These are phyloP conservation scores for Tonatia bakeri DNA, from an alignment of 2,113 vertebrate genomes.

Conservation along the genomic window DNA sequence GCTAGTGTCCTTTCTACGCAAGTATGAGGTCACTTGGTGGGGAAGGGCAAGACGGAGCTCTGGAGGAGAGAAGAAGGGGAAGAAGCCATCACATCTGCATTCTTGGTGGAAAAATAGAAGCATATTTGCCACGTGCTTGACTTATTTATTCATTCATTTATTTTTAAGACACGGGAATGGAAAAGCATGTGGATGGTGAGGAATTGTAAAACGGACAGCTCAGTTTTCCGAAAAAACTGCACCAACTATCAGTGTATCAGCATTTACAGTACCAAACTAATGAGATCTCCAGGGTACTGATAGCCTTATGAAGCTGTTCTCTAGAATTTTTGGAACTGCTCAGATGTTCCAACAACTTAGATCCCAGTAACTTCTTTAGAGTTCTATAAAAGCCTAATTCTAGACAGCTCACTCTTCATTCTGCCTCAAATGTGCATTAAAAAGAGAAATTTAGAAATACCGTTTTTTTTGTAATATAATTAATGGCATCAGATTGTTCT, in stretches of 20 bases:
- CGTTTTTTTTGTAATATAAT: not conserved
- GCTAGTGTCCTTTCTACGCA: conserved; percentile 56
- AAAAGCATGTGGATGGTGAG: not conserved
- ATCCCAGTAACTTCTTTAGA: not conserved
- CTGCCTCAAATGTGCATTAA: not conserved
- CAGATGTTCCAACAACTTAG: not conserved
- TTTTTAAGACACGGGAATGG: conserved; percentile 25
- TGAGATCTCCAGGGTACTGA: not conserved
- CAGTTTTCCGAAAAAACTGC: not conserved
- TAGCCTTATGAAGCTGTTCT: conserved; percentile 1
- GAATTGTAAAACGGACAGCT: not conserved
- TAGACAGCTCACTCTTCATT: not conserved
- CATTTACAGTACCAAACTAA: not conserved
- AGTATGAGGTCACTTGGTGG: conserved; percentile 56
- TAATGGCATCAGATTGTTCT: not conserved
- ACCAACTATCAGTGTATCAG: not conserved
- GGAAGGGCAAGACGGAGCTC: not conserved
- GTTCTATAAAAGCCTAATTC: not conserved
- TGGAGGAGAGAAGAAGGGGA: conserved; percentile 21
- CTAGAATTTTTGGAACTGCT: conserved; percentile 2
- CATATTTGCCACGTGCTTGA: conserved; percentile 46
- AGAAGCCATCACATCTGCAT: conserved; percentile 49
- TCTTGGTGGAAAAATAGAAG: conserved; percentile 65
- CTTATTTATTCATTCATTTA: conserved; percentile 8
- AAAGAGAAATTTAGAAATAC: not conserved